Evolutionary conservation across 2,797 vertebrate species (phyloP).

Genomic region (Falco cherrug): DNA sequence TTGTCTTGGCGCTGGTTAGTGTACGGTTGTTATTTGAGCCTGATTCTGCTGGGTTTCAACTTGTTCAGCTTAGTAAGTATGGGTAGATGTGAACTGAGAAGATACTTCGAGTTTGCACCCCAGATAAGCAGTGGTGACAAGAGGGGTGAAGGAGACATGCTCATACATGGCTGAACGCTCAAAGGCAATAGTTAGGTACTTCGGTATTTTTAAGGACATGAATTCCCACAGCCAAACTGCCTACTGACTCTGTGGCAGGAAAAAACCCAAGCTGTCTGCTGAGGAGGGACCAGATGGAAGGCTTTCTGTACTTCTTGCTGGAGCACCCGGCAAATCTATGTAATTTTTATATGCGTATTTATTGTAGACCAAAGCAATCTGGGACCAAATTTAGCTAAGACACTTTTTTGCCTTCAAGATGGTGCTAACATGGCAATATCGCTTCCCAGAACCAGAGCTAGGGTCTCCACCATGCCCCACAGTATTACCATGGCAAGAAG

Average conservation of each 20-base stretch:
- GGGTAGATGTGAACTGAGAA: not conserved
- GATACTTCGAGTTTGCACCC: not conserved
- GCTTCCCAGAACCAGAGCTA: not conserved
- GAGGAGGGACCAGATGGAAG: slow-evolving; percentile 22
- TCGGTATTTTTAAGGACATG: slow-evolving; percentile 12
- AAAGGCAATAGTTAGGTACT: not conserved
- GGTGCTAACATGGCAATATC: not conserved
- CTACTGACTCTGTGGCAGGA: slow-evolving; percentile 10
- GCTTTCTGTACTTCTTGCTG: not conserved
- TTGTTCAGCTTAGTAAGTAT: not conserved
- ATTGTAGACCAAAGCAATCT: slow-evolving; percentile 11
- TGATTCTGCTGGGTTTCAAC: not conserved
- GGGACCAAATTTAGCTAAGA: not conserved
- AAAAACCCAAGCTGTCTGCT: slow-evolving; percentile 13
- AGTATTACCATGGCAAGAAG: not conserved
- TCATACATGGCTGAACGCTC: not conserved
- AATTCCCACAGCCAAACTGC: slow-evolving; percentile 11
- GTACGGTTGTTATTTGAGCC: not conserved
- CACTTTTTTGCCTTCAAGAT: not conserved
- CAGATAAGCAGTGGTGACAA: not conserved
- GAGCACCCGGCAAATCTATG: not conserved
- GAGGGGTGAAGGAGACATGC: not conserved
- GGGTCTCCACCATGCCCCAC: not conserved
- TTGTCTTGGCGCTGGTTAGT: not conserved
- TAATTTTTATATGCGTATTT: not conserved